Evolutionary conservation across 2,113 vertebrate genomes (phyloP).

Genomic region (Zosterops japonicus): DNA sequence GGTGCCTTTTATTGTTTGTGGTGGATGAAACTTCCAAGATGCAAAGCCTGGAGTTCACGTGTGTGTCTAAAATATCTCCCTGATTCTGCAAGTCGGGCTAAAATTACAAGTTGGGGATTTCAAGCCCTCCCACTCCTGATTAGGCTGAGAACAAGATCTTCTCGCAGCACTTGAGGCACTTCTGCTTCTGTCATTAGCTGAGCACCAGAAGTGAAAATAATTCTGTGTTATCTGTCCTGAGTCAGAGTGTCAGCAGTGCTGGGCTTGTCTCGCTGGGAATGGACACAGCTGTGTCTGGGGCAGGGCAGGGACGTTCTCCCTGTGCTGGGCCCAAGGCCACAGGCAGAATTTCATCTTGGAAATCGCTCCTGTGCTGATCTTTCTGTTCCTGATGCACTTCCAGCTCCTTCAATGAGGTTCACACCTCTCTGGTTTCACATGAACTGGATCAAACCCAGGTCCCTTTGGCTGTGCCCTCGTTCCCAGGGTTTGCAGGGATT

Average conservation of each 20-base stretch:
- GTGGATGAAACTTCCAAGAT: neutral
- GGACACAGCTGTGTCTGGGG: neutral
- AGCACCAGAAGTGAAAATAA: neutral
- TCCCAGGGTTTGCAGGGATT: neutral
- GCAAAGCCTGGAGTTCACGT: neutral
- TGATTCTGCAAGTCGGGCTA: neutral
- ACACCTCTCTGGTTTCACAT: neutral
- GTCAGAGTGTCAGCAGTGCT: neutral
- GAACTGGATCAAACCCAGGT: neutral
- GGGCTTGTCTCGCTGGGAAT: neutral
- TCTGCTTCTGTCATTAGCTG: conserved; percentile 27
- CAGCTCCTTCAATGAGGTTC: neutral
- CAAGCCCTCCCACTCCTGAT: conserved; percentile 38
- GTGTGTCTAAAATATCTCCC: neutral
- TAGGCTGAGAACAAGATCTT: neutral
- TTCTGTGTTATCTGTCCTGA: neutral
- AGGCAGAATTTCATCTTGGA: neutral
- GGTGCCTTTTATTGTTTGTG: neutral
- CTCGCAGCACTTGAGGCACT: neutral
- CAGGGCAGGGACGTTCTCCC: neutral
- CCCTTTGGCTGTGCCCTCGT: neutral
- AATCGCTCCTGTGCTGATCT: neutral
- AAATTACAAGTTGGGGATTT: conserved; percentile 29
- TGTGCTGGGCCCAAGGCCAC: neutral
- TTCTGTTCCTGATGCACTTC: neutral